Evolutionary conservation across 2,113 vertebrate species (phyloP), one percentile per base, ranked within the genome.

Genomic region (Octodon degus): DNA sequence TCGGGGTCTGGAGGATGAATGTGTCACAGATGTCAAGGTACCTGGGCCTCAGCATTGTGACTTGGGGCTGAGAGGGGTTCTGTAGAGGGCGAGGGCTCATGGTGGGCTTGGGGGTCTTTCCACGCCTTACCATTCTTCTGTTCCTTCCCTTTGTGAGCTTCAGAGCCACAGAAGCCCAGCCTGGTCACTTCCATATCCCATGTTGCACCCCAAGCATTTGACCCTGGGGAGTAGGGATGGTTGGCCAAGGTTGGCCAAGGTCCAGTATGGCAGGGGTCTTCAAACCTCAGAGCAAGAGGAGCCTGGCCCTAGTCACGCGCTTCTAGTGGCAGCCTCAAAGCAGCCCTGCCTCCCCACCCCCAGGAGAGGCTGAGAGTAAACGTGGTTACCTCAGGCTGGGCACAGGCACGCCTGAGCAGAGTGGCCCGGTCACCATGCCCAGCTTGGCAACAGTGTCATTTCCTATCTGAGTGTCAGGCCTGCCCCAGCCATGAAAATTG

Each of bases 21-120:
- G 98, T 40, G 96, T 98, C 6, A 93, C 96, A 0, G 98, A 98
- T 0, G 98, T 98, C 17, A 97, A 98, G 98, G 98, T 99, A 97
- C 13, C 9, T 1, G 65, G 50, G 53, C 55, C 68, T 63, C 10
- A 11, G 40, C 65, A n/a, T 17, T 8, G 22, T 1, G 10, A 30
- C 60, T 37, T 4, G 12, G 79, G 20, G 11, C 22, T 1, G 6
- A 76, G 65, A 60, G 58, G 37, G 1, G 1, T 32, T 85, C 24
- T 62, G 74, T 11, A 53, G 68, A 34, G 77, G 24, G n/a, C 3
- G 19, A 37, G 62, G 72, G 50, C 32, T 76, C 40, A 8, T 17
- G 0, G 17, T 6, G 34, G 32, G 17, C 1, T 30, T 50, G 9
- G 53, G 77, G 40, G 5, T 5, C 34, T 30, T n/a, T 34, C n/a